These are phyloP conservation scores for Eupithecia abbreviata DNA, from an alignment of 2,888 invertebrate species.

Conservation along the genomic window DNA sequence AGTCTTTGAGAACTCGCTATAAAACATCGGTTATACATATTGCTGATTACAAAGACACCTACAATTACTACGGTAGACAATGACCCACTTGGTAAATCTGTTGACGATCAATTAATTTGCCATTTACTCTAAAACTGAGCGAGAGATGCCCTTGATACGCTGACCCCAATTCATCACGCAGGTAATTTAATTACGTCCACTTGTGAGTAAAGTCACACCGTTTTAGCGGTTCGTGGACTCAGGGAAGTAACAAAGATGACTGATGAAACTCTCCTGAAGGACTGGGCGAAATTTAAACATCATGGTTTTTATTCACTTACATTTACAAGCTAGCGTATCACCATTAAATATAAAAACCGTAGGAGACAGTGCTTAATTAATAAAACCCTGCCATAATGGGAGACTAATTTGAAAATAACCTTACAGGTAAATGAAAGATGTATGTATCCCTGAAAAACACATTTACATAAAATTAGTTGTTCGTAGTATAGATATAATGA, in stretches of 20 bases:
- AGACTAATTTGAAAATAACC: background rate
- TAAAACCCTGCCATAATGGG: background rate
- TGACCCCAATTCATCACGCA: slow-evolving; percentile 44
- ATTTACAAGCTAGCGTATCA: background rate
- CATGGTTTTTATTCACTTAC: background rate
- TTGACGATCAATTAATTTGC: slow-evolving; percentile 34
- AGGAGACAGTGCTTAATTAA: background rate
- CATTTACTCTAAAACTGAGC: slow-evolving; percentile 23
- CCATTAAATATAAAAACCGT: background rate
- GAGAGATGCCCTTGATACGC: slow-evolving; percentile 42
- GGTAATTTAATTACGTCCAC: slow-evolving; percentile 43
- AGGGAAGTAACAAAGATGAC: background rate
- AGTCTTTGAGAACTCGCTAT: background rate
- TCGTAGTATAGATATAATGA: background rate
- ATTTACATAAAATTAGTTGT: background rate
- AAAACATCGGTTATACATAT: background rate
- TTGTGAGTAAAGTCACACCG: slow-evolving; percentile 31
- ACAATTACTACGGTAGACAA: background rate
- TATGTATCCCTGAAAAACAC: background rate
- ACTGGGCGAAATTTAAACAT: background rate
- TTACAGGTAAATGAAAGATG: background rate
- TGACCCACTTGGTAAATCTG: slow-evolving; percentile 30
- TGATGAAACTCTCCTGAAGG: background rate
- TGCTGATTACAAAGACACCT: background rate
- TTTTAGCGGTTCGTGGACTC: slow-evolving; percentile 16